Percentiles rank a stretch among this genome's conserved stretches.
These are phyloP conservation scores for Hartigia nigra DNA, from an alignment of 2,888 invertebrate species.

Conservation along the genomic window DNA sequence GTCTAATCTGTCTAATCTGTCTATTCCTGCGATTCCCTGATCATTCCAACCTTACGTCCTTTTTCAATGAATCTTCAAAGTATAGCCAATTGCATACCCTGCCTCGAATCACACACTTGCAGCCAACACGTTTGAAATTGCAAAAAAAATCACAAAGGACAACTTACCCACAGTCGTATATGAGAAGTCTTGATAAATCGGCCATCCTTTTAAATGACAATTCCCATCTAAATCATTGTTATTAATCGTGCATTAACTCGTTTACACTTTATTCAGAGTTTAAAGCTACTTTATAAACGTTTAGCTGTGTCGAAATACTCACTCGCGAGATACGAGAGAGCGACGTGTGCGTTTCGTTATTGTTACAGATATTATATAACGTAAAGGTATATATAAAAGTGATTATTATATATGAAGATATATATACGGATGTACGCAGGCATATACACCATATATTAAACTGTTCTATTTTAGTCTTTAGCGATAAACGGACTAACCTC, in stretches of 20 bases:
- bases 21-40: background rate
- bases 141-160: background rate
- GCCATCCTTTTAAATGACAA: background rate
- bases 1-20: background rate
- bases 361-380: conserved; percentile 32
- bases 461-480: conserved; percentile 37
- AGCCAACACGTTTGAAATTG: background rate
- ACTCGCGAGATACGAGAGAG: background rate
- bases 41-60: background rate
- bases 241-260: background rate
- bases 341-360: conserved; percentile 29
- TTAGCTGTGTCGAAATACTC: background rate
- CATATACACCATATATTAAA: conserved; percentile 26
- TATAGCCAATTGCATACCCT: background rate
- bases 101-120: background rate
- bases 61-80: background rate
- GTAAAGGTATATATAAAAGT: conserved; percentile 14
- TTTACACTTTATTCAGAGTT: background rate
- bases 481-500: background rate
- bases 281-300: background rate
- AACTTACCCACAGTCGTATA: background rate
- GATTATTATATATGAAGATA: conserved; percentile 15
- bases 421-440: background rate
- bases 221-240: background rate
- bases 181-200: background rate